phyloP scores from a whole-genome alignment of 1,140 invertebrate genomes.

The Megalonaias nervosa region DNA sequence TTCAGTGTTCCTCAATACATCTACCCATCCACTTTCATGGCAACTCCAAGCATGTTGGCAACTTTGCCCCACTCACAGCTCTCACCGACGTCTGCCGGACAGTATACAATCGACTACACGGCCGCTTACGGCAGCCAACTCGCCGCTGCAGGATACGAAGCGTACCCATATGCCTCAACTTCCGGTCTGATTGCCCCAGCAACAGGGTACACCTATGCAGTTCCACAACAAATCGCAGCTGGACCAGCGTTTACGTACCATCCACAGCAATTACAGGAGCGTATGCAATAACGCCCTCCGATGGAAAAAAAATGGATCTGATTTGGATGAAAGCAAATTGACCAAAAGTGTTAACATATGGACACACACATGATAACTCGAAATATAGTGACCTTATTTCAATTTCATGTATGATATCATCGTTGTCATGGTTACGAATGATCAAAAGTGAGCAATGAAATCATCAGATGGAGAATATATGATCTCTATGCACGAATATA shows the following conservation, averaged over 20 bases:
- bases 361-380: constrained; percentile 1
- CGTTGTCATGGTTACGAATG: neutral
- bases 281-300: constrained; percentile 42
- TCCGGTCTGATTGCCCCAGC: constrained; percentile 30
- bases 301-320: constrained; percentile 3
- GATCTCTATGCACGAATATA: too few relatives aligned
- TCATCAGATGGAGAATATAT: too few relatives aligned
- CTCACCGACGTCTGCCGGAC: constrained; percentile 39
- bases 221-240: constrained; percentile 53
- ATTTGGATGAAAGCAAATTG: neutral
- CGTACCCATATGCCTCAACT: constrained; percentile 46
- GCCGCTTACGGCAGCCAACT: constrained; percentile 39
- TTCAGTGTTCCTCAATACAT: constrained; percentile 55
- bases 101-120: constrained; percentile 48
- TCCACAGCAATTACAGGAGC: constrained; percentile 55
- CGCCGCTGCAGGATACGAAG: constrained; percentile 32
- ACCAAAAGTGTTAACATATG: neutral
- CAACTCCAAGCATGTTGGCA: constrained; percentile 40
- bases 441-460: too few relatives aligned
- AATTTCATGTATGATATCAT: constrained; percentile 1
- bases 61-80: constrained; percentile 45
- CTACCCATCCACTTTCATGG: constrained; percentile 52
- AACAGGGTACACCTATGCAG: constrained; percentile 55
- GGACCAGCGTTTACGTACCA: constrained; percentile 49
- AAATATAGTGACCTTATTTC: neutral